These are phyloP conservation scores for Sminthopsis crassicaudata DNA, from an alignment of 2,113 vertebrate genomes.

Conservation along the genomic window DNA sequence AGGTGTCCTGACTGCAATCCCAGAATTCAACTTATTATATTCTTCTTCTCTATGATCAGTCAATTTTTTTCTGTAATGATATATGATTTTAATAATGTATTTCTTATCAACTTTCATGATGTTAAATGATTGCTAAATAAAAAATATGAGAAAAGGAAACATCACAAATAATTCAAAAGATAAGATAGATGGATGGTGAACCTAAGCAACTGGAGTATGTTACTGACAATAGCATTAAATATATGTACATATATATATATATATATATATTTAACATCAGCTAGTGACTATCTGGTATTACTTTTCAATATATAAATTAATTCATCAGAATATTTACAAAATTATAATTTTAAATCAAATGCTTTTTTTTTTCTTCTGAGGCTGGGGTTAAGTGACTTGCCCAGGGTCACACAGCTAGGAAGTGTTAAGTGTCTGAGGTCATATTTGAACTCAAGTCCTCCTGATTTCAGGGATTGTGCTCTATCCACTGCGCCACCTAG, in stretches of 20 bases:
- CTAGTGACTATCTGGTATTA: neutral
- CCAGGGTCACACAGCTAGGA: too few species aligned
- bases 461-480: too few species aligned
- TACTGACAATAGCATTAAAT: conserved; percentile 31
- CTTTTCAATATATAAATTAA: conserved; percentile 49
- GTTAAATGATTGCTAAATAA: neutral
- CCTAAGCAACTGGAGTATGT: neutral
- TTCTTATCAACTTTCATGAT: neutral
- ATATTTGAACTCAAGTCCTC: too few species aligned
- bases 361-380: too few species aligned
- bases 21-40: neutral
- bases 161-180: neutral
- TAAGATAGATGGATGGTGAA: neutral
- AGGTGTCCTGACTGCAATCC: neutral
- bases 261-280: conserved; percentile 12
- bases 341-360: conserved; percentile 5
- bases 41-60: neutral
- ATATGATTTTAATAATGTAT: neutral
- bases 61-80: neutral
- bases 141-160: neutral
- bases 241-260: too few species aligned
- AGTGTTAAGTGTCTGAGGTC: too few species aligned
- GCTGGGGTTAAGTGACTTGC: too few species aligned
- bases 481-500: too few species aligned
- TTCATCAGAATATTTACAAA: neutral